These are phyloP conservation scores for Trinectes maculatus DNA, from an alignment of 2,113 vertebrate species.

Conservation along the genomic window DNA sequence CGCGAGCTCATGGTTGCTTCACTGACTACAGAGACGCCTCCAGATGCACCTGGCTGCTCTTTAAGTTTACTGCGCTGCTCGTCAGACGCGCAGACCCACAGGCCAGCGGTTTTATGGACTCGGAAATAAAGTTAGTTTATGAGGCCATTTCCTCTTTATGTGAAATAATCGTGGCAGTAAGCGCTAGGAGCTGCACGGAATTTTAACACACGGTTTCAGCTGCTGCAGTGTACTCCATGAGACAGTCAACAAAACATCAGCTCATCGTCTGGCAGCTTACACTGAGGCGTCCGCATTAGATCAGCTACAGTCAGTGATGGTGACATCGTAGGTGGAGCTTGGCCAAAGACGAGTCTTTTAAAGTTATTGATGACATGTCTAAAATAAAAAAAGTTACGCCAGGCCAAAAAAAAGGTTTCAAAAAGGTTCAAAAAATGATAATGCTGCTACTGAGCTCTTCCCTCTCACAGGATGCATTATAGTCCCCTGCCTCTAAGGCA, in stretches of 20 bases:
- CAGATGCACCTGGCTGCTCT: conserved; percentile 58
- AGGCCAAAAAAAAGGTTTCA: no score
- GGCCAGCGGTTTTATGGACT: conserved; percentile 54
- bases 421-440: no score
- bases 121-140: conserved; percentile 70
- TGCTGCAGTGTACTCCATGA: conserved; percentile 25
- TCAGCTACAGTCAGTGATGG: not conserved
- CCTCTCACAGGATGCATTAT: no score
- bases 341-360: not conserved
- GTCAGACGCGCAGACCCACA: conserved; percentile 40
- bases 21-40: conserved; percentile 29
- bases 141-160: conserved; percentile 63
- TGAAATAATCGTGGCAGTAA: conserved; percentile 65
- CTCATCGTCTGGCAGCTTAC: not conserved
- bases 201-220: conserved; percentile 41
- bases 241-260: conserved; percentile 34
- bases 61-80: conserved; percentile 52
- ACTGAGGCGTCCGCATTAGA: not conserved
- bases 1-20: conserved; percentile 14
- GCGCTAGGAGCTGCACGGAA: conserved; percentile 41
- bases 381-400: no score
- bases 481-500: no score
- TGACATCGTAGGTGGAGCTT: not conserved
- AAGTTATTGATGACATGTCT: not conserved
- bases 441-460: no score